A percentile compares a stretch with the other conserved stretches of the same genome.
Conservation (phyloP, 2,113 vertebrate species). For the Phylloscopus trochiloides region DNA sequence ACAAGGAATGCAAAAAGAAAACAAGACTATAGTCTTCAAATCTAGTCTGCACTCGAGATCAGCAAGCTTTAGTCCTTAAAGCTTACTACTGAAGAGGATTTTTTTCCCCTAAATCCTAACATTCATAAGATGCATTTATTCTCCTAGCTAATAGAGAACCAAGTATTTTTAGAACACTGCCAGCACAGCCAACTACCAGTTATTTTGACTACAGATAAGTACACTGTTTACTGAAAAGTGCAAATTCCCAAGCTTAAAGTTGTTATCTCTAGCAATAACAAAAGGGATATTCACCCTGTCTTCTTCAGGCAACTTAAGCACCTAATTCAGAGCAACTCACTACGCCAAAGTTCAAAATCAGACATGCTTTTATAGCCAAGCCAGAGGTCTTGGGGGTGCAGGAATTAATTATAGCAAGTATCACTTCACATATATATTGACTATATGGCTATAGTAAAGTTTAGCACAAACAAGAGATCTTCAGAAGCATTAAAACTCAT, state of each 20-base stretch:
- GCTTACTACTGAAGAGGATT: not conserved
- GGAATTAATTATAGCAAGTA: not conserved
- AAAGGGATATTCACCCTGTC: not conserved
- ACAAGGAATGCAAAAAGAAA: not conserved
- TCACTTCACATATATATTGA: not conserved
- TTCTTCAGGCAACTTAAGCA: not conserved
- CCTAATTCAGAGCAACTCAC: not conserved
- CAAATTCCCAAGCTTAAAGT: not conserved
- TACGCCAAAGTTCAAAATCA: not conserved
- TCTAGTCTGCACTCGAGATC: not conserved
- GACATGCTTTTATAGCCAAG: not conserved
- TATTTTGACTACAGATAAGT: not conserved
- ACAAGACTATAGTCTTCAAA: not conserved
- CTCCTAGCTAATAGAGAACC: not conserved
- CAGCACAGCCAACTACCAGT: not conserved
- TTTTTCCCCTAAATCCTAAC: not conserved
- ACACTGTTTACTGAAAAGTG: not conserved
- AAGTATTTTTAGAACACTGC: not conserved
- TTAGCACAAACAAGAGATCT: not conserved
- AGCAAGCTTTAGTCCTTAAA: not conserved
- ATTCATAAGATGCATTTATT: not conserved
- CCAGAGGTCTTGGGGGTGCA: not conserved
- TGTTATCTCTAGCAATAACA: not conserved
- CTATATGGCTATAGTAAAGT: not conserved
- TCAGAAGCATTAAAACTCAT: not conserved